These are phyloP conservation scores for Campoletis raptor DNA, from an alignment of 2,888 invertebrate genomes.

Conservation along the genomic window DNA sequence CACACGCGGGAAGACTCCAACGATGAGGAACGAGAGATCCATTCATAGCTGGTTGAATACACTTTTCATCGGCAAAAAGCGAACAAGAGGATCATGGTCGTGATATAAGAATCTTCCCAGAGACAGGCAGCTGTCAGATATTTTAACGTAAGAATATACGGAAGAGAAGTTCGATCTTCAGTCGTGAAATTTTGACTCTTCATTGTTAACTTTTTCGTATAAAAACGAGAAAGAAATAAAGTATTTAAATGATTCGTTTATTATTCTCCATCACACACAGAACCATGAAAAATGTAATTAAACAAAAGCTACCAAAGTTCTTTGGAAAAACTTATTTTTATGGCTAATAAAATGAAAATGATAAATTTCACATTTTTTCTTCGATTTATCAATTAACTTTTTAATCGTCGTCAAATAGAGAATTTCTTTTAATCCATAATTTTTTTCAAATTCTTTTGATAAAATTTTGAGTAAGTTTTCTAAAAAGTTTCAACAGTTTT, in stretches of 20 bases:
- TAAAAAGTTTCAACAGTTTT: too few relatives aligned
- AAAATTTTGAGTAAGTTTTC: too few relatives aligned
- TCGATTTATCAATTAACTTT: not conserved
- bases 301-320: not conserved
- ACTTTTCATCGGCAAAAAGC: slow-evolving; percentile 47
- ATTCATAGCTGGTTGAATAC: slow-evolving; percentile 65
- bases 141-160: slow-evolving; percentile 39
- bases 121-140: slow-evolving; percentile 51
- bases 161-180: slow-evolving; percentile 33
- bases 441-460: not conserved
- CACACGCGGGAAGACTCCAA: slow-evolving; percentile 3
- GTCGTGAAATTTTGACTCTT: slow-evolving; percentile 24
- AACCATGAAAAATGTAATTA: not conserved
- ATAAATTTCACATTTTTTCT: not conserved
- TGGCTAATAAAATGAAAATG: not conserved
- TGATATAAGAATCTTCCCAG: slow-evolving; percentile 37
- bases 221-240: not conserved
- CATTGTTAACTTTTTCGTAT: not conserved
- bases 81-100: slow-evolving; percentile 57
- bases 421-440: not conserved
- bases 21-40: slow-evolving; percentile 61
- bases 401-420: not conserved
- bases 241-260: not conserved
- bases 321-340: not conserved
- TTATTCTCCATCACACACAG: not conserved